Conservation (phyloP, 2,113 vertebrate species). For the Tetraodon nigroviridis region DNA sequence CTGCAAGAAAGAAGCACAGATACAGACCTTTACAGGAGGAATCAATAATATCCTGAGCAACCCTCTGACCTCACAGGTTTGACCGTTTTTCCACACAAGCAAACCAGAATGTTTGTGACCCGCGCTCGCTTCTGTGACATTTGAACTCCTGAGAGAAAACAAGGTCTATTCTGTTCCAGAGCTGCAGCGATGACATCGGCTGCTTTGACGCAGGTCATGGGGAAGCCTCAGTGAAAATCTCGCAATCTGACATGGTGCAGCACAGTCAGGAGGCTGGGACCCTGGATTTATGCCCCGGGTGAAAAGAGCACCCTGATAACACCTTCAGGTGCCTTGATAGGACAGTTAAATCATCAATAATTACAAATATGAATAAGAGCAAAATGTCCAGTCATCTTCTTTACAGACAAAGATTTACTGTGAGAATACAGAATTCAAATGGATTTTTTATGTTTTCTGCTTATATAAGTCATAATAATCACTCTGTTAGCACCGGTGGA, state of each 20-base stretch:
- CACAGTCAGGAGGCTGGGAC: slow-evolving; percentile 4
- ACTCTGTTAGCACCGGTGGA: slow-evolving; percentile 4
- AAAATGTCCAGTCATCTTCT: too few relatives aligned
- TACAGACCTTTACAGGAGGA: slow-evolving; percentile 2
- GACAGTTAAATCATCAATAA: too few relatives aligned
- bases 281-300: slow-evolving; percentile 22
- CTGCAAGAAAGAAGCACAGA: slow-evolving; percentile 52
- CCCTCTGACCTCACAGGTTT: neutral
- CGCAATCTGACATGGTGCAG: slow-evolving; percentile 13
- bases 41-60: neutral
- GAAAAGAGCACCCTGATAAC: neutral
- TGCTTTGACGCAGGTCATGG: slow-evolving; percentile 33
- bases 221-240: slow-evolving; percentile 4
- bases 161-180: slow-evolving; percentile 34
- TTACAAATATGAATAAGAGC: too few relatives aligned
- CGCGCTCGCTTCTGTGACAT: slow-evolving; percentile 10
- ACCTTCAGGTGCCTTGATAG: too few relatives aligned
- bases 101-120: slow-evolving; percentile 38
- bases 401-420: too few relatives aligned
- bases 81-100: slow-evolving; percentile 2
- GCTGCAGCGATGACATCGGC: slow-evolving; percentile 24
- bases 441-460: neutral
- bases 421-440: neutral
- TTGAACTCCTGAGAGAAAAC: slow-evolving; percentile 25
- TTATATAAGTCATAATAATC: neutral